Evolutionary conservation across 2,888 invertebrate species (phyloP), one percentile per base, ranked within the genome.

Genomic region (Perizoma affinitatum): DNA sequence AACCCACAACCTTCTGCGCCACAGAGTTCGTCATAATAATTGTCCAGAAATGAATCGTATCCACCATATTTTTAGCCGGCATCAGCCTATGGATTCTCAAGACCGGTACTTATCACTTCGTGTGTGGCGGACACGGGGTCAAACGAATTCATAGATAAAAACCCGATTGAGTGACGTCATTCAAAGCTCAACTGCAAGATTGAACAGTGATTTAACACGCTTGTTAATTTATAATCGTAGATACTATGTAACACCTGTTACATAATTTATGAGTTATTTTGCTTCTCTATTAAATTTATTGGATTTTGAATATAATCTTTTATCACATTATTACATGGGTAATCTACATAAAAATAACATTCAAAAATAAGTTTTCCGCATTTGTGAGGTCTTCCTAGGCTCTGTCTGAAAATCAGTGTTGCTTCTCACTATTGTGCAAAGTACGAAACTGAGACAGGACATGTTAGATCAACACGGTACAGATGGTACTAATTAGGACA

Each of bases 81-180:
- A 38, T 11, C 50, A 33, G 40, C 49, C 40, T 11, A 22, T 50
- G 6, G 56, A 71, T 67, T 66, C 53, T 59, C 58, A 53, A 50
- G 10, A 49, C 48, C 50, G 46, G 35, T 63, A 44, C 64, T 61
- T 56, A 35, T 42, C 61, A 65, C 86, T 64, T 83, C 88, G 90
- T 90, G 90, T 88, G 90, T 83, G 90, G 90, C 79, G 84, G 83
- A 81, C 84, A 79, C 68, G 70, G 79, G 89, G 89, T 88, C 88
- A 89, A 90, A 84, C 79, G 81, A 80, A 82, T 82, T 80, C 83
- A 82, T 87, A 89, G 88, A 87, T 86, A 86, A 88, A 87, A 86
- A 83, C 79, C 74, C 69, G 79, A 81, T 80, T 78, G 78, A 79
- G 72, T 83, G 83, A 84, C 83, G 83, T 83, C 82, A 82, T 75